Base-by-base conservation (phyloP, 92 coral and sea anemone species). In the Phenganax marumi region DNA sequence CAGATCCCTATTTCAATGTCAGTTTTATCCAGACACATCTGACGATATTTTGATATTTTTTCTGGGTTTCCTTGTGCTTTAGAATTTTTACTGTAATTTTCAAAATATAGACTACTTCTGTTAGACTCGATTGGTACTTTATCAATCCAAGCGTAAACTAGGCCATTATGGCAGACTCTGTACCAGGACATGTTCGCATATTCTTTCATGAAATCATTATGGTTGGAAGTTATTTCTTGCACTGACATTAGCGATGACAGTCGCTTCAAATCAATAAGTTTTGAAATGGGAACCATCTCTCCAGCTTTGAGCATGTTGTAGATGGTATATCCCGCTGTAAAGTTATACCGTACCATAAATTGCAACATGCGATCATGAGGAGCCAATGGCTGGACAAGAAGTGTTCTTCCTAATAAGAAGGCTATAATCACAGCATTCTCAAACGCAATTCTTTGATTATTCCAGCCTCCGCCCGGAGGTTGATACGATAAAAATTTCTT, bases 381-480 rank as follows among this genome's bases (percentile, higher is more conserved):
- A 17, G 97, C 97, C 58, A 93, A 81, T 10, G 97, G 97, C n/a
- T 91, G 97, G 5, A 93, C 90, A 4, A 93, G 84, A 7, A 93
- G 91, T 22, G 93, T 91, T 80, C 97, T 86, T 53, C 88, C 88
- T 58, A 93, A 72, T 73, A 93, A 58, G 80, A 81, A 86, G 8
- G 97, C 97, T 12, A 93, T 77, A 64, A 93, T 81, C 12, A 92
- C 97, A 0, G 99, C 99, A 75, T 92, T 92, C 77, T 96, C 99
- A 58, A 96, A 86, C 53, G 99, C 99, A 50, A 96, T 84, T 62
- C 99, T 91, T 81, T 96, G 99, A 79, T 96, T 96, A 72, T 96
- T 96, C 99, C 99, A 96, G 25, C 99, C 99, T 13, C 99, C 99
- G 10, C 96, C 97, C 10, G 99, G 99, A 7, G 99, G 99, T 73